A percentile compares a stretch with the other conserved stretches of the same genome.
These are phyloP conservation scores for Liposcelis brunnea DNA, from an alignment of 2,888 invertebrate genomes.

Conservation along the genomic window DNA sequence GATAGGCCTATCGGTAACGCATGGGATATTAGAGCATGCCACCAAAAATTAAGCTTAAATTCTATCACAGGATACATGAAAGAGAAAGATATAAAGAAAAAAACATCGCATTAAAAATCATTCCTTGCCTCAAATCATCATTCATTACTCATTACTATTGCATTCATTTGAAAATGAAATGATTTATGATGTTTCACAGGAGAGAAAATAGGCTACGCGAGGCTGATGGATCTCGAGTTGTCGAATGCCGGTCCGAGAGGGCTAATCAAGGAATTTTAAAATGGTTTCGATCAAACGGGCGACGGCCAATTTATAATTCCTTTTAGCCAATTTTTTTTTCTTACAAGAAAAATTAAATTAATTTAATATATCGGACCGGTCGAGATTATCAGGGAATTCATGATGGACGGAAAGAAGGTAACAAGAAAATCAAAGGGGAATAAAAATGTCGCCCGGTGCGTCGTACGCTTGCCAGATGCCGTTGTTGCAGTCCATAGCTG, in stretches of 20 bases:
- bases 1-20: no score
- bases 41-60: not conserved
- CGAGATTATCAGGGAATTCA: no score
- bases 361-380: conserved; percentile 21
- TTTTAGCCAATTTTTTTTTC: no score
- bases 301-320: no score
- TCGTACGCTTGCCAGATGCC: conserved; percentile 9
- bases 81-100: conserved; percentile 10
- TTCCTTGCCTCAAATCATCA: conserved; percentile 23
- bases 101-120: conserved; percentile 22
- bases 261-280: conserved; percentile 16
- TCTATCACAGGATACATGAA: conserved; percentile 9
- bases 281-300: conserved; percentile 14
- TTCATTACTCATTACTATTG: conserved; percentile 23
- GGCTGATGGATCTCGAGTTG: conserved; percentile 3
- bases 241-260: conserved; percentile 10
- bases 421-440: conserved; percentile 10
- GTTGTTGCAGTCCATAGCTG: conserved; percentile 8
- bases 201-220: no score
- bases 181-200: no score
- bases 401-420: conserved; percentile 11
- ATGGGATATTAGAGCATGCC: no score
- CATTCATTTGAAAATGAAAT: conserved; percentile 12
- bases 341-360: conserved; percentile 17
- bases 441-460: conserved; percentile 6